Percentiles rank a stretch among this genome's conserved stretches.
Evolutionary conservation across 2,113 vertebrate species (phyloP).

Genomic region (Dicerorhinus sumatrensis): DNA sequence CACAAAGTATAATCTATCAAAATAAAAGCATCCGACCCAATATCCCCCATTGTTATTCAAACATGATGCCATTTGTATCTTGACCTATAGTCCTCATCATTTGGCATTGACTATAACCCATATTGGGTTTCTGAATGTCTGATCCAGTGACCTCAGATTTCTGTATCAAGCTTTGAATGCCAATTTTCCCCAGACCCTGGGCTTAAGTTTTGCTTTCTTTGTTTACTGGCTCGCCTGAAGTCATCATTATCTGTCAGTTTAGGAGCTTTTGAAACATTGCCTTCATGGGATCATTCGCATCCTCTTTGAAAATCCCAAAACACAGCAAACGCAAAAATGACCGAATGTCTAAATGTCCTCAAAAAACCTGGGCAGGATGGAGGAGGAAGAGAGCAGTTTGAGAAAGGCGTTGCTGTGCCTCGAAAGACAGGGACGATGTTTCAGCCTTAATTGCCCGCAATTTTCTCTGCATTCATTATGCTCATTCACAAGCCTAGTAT

Average conservation of each 20-base stretch:
- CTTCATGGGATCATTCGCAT: constrained; percentile 34
- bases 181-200: background rate
- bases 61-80: background rate
- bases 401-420: constrained; percentile 60
- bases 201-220: constrained; percentile 24
- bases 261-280: background rate
- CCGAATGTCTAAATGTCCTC: constrained; percentile 46
- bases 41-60: background rate
- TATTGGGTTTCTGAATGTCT: background rate
- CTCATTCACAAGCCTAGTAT: constrained; percentile 63
- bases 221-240: constrained; percentile 39
- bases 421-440: constrained; percentile 44
- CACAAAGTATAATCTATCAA: background rate
- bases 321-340: constrained; percentile 47
- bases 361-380: constrained; percentile 62
- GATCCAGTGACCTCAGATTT: background rate
- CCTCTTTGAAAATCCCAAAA: constrained; percentile 54
- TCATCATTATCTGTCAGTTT: constrained; percentile 48
- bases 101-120: background rate
- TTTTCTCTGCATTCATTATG: constrained; percentile 64
- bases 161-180: background rate
- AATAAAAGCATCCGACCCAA: background rate
- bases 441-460: constrained; percentile 57
- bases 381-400: constrained; percentile 57
- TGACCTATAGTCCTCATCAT: background rate